phyloP scores from a whole-genome alignment of 64 coral and sea anemone genomes.

The Porites lutea region DNA sequence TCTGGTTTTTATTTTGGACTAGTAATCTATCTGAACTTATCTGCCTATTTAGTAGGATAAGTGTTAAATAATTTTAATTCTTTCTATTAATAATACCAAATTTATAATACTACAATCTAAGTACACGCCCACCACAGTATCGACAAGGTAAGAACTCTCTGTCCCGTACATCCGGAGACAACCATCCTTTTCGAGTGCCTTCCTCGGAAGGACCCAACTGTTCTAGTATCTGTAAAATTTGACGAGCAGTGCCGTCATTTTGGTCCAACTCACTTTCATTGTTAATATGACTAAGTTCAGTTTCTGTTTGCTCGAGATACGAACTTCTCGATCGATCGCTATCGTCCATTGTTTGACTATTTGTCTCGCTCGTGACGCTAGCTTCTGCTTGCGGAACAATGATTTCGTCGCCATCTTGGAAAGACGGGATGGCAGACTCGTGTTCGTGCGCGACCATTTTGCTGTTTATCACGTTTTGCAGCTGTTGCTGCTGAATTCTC shows the following conservation, averaged over 20 bases:
- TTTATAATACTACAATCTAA: conserved; percentile 47
- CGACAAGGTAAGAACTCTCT: conserved; percentile 84
- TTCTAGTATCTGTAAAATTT: conserved; percentile 84
- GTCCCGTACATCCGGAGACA: conserved; percentile 48
- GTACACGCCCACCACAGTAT: conserved; percentile 53
- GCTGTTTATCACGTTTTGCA: conserved; percentile 84
- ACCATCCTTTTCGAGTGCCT: conserved; percentile 34
- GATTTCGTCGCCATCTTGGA: conserved; percentile 67
- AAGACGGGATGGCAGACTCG: conserved; percentile 49
- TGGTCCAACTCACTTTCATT: conserved; percentile 20
- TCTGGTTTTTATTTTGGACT: no score
- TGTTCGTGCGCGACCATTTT: conserved; percentile 84
- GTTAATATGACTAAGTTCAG: conserved; percentile 19
- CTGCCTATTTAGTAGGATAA: no score
- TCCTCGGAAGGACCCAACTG: conserved; percentile 77
- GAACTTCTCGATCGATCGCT: conserved; percentile 19
- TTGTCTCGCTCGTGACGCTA: not conserved
- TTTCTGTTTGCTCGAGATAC: conserved; percentile 30
- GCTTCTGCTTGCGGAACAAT: conserved; percentile 22
- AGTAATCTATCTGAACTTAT: no score
- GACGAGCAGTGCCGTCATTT: conserved; percentile 81
- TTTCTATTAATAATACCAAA: not conserved
- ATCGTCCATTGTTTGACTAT: conserved; percentile 15
- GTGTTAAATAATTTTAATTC: conserved; percentile 12
- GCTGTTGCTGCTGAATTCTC: conserved; percentile 59